Evolutionary conservation across 2,113 vertebrate genomes (phyloP), one percentile per base, ranked within the genome.

Genomic region (Pygoscelis antarcticus): DNA sequence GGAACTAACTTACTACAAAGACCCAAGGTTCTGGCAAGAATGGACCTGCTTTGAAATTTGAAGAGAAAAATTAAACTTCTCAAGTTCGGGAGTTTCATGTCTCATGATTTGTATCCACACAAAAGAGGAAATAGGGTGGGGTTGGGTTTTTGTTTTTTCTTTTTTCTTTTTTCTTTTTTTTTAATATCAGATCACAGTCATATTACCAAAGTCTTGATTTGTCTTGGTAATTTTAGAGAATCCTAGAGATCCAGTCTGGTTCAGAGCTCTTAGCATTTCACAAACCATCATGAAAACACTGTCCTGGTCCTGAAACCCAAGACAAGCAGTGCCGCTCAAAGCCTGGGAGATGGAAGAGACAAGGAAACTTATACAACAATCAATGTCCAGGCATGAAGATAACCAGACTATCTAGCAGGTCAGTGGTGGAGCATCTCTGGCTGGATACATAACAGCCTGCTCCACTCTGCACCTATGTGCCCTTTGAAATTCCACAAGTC

Each of bases 371-470:
- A 10, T 2, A 70, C 8, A 13, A 70, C 5, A 5, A 5, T 11
- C 0, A 0, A 23, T 40, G 26, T 70, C 29, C 20, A 65, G 38
- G 10, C 9, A 18, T 46, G 49, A 47, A 65, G 15, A 51, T 18
- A 68, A 68, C 10, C 51, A 70, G 26, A 61, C 18, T 68, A 10
- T 38, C 29, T 44, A 69, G 10, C 16, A 86, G 15, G 30, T 62
- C 38, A 55, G 30, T 30, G 46, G 46, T 58, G 38, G 16, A 40
- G 5, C 34, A 36, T n/a, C 23, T 70, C 46, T 83, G 52, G 11
- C 7, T 66, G 52, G n/a, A 19, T 11, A 46, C 23, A 62, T 15
- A 72, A 55, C 22, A 77, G 11, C 26, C 64, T 51, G 25, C 16
- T 68, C n/a, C 7, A 23, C 57, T 70, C 40, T 58, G 46, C 23